Evolutionary conservation across 64 coral and sea anemone species (phyloP).

Genomic region (Trachythela sp.): DNA sequence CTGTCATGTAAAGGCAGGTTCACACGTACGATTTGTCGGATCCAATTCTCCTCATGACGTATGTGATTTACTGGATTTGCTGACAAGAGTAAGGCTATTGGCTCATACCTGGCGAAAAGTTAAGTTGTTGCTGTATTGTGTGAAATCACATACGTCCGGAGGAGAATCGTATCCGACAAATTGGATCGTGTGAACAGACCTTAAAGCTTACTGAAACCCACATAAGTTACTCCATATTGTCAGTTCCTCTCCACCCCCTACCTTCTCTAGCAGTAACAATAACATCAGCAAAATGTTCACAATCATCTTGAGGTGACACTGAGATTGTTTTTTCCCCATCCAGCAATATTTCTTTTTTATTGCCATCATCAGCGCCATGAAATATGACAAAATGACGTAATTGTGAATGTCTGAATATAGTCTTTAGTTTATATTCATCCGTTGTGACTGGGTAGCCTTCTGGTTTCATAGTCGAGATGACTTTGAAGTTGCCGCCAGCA

Average conservation of each 20-base stretch:
- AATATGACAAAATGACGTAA: slow-evolving; percentile 14
- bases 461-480: slow-evolving; percentile 15
- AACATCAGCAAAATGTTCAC: slow-evolving; percentile 19
- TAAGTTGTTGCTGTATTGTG: too few relatives aligned
- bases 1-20: too few relatives aligned
- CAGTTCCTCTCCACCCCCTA: neutral
- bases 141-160: too few relatives aligned
- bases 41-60: too few relatives aligned
- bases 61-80: too few relatives aligned
- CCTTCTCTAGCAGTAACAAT: slow-evolving; percentile 5
- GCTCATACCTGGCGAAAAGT: too few relatives aligned
- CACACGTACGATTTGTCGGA: too few relatives aligned
- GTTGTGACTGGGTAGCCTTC: neutral
- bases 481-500: neutral
- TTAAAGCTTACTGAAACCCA: too few relatives aligned
- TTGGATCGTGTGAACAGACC: too few relatives aligned
- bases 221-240: too few relatives aligned
- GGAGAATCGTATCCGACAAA: too few relatives aligned
- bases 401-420: neutral
- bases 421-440: slow-evolving; percentile 1
- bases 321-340: slow-evolving; percentile 8
- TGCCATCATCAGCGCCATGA: neutral
- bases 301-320: neutral
- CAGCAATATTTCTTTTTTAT: neutral
- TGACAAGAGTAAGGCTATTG: too few relatives aligned